Conservation (phyloP, 2,888 invertebrate genomes). For the Pseudolycoriella hygida region DNA sequence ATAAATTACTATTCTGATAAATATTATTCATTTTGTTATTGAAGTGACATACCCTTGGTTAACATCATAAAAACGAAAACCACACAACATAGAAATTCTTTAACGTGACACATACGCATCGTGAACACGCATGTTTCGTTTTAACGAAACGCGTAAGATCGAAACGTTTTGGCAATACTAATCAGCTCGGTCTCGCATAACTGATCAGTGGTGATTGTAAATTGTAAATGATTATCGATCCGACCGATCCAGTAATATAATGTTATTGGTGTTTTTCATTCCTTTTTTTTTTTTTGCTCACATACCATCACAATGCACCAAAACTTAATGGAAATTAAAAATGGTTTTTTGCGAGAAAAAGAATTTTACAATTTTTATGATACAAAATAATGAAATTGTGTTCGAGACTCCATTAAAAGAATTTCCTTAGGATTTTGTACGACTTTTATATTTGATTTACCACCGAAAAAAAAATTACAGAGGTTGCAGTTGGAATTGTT, state of each 20-base stretch:
- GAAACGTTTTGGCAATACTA: constrained; percentile 6
- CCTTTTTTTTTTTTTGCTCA: not conserved
- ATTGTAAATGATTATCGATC: not conserved
- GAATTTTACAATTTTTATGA: not conserved
- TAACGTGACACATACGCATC: constrained; percentile 4
- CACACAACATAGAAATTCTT: constrained; percentile 3
- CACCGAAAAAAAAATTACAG: too few species aligned
- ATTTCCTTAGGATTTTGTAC: not conserved
- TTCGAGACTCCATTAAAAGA: not conserved
- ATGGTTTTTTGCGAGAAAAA: not conserved
- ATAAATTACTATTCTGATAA: too few species aligned
- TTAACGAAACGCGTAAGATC: constrained; percentile 4
- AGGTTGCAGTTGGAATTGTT: too few species aligned
- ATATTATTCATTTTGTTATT: too few species aligned
- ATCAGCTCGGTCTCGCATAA: not conserved
- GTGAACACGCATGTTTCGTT: not conserved
- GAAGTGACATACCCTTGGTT: too few species aligned
- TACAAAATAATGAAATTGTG: not conserved
- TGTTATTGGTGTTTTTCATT: not conserved
- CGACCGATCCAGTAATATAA: not conserved
- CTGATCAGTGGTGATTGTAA: not conserved
- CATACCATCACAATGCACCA: not conserved
- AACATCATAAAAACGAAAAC: not conserved
- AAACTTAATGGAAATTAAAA: constrained; percentile 1
- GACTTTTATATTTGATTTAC: too few species aligned